Base-by-base conservation (phyloP, 2,113 vertebrate genomes). In the Istiophorus platypterus region DNA sequence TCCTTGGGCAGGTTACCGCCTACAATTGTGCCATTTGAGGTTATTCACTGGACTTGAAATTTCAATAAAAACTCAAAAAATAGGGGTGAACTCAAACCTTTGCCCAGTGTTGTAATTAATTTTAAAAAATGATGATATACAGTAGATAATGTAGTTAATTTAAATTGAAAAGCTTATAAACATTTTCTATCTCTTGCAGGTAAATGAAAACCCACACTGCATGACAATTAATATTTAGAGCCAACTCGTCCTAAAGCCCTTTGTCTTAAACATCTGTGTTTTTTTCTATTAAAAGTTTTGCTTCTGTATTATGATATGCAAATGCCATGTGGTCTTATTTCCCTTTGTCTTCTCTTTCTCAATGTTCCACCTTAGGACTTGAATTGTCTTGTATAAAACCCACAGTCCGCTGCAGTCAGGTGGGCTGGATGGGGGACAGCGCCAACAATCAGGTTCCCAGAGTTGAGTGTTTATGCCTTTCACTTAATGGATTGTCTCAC, bases 381-480 rank as follows among this genome's bases (percentile, higher is more conserved):
- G 88, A 91, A 71, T 89, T 92, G 85, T 91, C 87, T 91, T 91
- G 79, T 87, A 80, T 90, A 91, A 93, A 91, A 87, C 81, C 85
- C 79, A 88, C 86, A 88, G 78, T 92, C 84, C 80, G 85, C 85
- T 91, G 89, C 90, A 89, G 89, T 92, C 92, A 92, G 86, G 84
- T 88, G 89, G 87, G 85, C 85, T 89, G 88, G 87, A 92, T 85
- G 89, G 88, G 89, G 80, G 87, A 87, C 89, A 73, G 86, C 82
- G 76, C 73, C 87, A 73, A 86, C 90, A 89, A 88, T 91, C 88
- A 88, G 88, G 81, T 78, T 91, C 85, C 85, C 85, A 88, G 85
- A 92, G 87, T 91, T 93, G 91, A 93, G 91, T 91, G 91, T 93
- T 94, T 93, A 92, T 93, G 90, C 89, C 89, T 92, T 86, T 93